Evolutionary conservation across 2,113 vertebrate genomes (phyloP).

Genomic region (Cromileptes altivelis): DNA sequence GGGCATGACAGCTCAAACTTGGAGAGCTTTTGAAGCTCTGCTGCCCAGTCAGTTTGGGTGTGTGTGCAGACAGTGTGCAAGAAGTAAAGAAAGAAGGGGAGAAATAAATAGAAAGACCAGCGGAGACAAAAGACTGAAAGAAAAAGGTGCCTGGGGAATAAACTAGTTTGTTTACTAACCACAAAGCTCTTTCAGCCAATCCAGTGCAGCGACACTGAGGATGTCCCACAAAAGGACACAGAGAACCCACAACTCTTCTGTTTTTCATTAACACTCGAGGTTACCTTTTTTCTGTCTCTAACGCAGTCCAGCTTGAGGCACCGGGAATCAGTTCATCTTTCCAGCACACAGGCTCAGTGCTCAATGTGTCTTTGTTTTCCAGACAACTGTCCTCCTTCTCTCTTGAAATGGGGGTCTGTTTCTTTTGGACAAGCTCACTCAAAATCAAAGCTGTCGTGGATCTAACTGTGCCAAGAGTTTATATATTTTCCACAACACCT

Average conservation of each 20-base stretch:
- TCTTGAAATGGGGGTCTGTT: slow-evolving; percentile 16
- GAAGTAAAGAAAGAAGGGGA: background rate
- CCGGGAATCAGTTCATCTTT: slow-evolving; percentile 61
- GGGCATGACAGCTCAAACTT: slow-evolving; percentile 30
- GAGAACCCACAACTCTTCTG: slow-evolving; percentile 53
- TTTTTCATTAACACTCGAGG: slow-evolving; percentile 65
- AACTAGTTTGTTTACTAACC: slow-evolving; percentile 43
- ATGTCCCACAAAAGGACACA: slow-evolving; percentile 42
- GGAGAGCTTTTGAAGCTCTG: background rate
- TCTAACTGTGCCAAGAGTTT: slow-evolving; percentile 11
- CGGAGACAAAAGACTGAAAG: slow-evolving; percentile 4
- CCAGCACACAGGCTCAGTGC: slow-evolving; percentile 43
- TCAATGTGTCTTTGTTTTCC: slow-evolving; percentile 70
- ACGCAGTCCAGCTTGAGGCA: slow-evolving; percentile 59
- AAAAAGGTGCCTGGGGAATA: slow-evolving; percentile 1
- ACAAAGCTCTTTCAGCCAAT: slow-evolving; percentile 33
- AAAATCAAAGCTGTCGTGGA: slow-evolving; percentile 2
- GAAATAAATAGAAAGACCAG: background rate
- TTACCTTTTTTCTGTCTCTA: slow-evolving; percentile 58
- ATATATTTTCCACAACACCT: slow-evolving; percentile 42
- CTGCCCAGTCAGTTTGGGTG: slow-evolving; percentile 19
- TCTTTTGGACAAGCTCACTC: slow-evolving; percentile 25
- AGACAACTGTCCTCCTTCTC: slow-evolving; percentile 32
- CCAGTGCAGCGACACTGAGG: slow-evolving; percentile 12
- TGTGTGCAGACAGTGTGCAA: slow-evolving; percentile 8